phyloP scores from a whole-genome alignment of 2,113 vertebrate genomes.

The Xiphophorus maculatus region DNA sequence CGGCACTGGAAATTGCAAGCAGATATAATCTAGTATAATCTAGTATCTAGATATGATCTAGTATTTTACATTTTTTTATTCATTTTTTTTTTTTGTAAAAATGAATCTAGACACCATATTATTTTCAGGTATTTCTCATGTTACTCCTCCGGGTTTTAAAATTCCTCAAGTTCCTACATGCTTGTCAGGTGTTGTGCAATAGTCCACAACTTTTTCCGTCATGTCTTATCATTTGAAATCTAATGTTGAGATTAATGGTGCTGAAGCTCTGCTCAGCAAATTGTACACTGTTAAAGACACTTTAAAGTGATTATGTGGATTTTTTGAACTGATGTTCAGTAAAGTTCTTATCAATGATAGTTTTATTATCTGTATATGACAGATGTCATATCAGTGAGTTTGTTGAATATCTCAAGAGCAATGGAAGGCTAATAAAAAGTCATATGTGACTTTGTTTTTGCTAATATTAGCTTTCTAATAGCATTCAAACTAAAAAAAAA shows the following conservation, averaged over 20 bases:
- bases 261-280: constrained; percentile 20
- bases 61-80: constrained; percentile 16
- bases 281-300: constrained; percentile 18
- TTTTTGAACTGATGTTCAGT: no score
- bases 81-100: neutral
- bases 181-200: constrained; percentile 60
- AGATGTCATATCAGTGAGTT: no score
- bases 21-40: constrained; percentile 8
- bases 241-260: constrained; percentile 26
- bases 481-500: no score
- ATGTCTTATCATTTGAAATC: constrained; percentile 58
- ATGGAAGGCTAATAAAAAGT: no score
- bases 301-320: neutral
- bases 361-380: no score
- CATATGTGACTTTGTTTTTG: no score
- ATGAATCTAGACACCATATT: constrained; percentile 41
- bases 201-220: constrained; percentile 55
- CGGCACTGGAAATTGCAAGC: constrained; percentile 19
- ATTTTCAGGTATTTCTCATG: constrained; percentile 22
- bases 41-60: constrained; percentile 11
- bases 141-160: constrained; percentile 33
- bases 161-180: constrained; percentile 35
- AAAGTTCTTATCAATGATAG: no score
- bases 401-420: no score
- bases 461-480: no score